Evolutionary conservation across 2,888 invertebrate species (phyloP), one percentile per base, ranked within the genome.

Genomic region (Rhamnusium bicolor): DNA sequence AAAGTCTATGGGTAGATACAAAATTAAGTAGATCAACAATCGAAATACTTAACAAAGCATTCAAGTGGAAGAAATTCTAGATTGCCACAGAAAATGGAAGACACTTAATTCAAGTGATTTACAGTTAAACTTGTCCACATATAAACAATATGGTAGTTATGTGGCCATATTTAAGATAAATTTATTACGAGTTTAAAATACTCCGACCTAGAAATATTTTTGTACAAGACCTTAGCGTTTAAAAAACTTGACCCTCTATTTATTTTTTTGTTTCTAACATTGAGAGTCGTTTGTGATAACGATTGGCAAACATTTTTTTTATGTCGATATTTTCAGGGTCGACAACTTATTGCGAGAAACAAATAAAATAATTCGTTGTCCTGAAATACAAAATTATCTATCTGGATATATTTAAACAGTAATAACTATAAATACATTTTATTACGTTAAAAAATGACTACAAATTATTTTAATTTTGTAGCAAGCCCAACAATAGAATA

Each of bases 171-270:
- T 40, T 40, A 10, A 40, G 40, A 40, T 40, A 40, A 40, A 40
- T 10, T 40, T 40, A 40, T n/a, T 40, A 40, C 40, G n/a, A 40
- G 40, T n/a, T 40, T 40, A 40, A 40, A 40, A 40, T 40, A 40
- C 4, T 40, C 1, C 40, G 40, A 40, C 40, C 40, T 40, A 40
- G 12, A n/a, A 40, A n/a, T 24, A 24, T 40, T 40, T n/a, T 40
- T 40, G n/a, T 40, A n/a, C n/a, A 40, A 40, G 40, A 40, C 40
- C 40, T 40, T n/a, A 40, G 40, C n/a, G 40, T 40, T n/a, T 40
- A 54, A 54, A 18, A 54, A 54, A 54, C 54, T 14, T n/a, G 54
- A 54, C 54, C 54, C 27, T 54, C 27, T 12, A 54, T 19, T 40
- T 40, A 1, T 40, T 40, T 40, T 4, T 12, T n/a, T 4, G 40